phyloP scores from a whole-genome alignment of 1,140 invertebrate genomes.

The Meloidogyne hapla region DNA sequence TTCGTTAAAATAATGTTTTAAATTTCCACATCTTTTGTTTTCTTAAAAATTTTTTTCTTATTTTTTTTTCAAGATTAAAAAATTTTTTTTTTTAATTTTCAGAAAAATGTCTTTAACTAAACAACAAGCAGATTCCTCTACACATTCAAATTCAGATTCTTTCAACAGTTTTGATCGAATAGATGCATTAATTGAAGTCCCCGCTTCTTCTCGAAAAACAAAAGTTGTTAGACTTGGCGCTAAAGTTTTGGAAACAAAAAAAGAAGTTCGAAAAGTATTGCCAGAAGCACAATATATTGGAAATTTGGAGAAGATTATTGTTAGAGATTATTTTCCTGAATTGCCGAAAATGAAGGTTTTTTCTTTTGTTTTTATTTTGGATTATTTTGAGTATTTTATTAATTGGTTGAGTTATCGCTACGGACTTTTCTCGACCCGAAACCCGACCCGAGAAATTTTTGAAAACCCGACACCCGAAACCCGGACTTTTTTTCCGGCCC shows the following conservation, averaged over 20 bases:
- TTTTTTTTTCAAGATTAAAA: too few species aligned
- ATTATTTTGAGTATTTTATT: too few species aligned
- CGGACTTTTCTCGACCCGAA: too few species aligned
- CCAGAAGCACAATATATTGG: conserved; percentile 67
- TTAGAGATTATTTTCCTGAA: conserved; percentile 94
- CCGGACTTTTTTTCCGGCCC: too few species aligned
- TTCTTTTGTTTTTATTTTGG: conserved; percentile 21
- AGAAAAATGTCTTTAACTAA: background rate
- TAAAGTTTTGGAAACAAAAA: conserved; percentile 41
- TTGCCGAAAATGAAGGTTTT: conserved; percentile 77
- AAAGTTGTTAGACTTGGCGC: conserved; percentile 33
- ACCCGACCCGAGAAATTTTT: too few species aligned
- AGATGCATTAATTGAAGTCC: conserved; percentile 29
- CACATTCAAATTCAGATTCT: background rate
- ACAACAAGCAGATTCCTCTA: background rate
- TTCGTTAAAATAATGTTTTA: too few species aligned
- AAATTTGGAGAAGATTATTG: conserved; percentile 89
- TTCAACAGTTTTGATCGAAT: conserved; percentile 34
- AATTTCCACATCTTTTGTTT: too few species aligned
- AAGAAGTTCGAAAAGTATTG: conserved; percentile 52
- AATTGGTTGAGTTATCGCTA: background rate
- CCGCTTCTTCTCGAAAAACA: conserved; percentile 29
- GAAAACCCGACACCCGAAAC: too few species aligned
- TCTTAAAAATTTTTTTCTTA: too few species aligned
- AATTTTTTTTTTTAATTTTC: too few species aligned